Evolutionary conservation across 37 sponge, comb jelly and placozoan species (phyloP), one percentile per base, ranked within the genome.

Genomic region (Amphimedon queenslandica): DNA sequence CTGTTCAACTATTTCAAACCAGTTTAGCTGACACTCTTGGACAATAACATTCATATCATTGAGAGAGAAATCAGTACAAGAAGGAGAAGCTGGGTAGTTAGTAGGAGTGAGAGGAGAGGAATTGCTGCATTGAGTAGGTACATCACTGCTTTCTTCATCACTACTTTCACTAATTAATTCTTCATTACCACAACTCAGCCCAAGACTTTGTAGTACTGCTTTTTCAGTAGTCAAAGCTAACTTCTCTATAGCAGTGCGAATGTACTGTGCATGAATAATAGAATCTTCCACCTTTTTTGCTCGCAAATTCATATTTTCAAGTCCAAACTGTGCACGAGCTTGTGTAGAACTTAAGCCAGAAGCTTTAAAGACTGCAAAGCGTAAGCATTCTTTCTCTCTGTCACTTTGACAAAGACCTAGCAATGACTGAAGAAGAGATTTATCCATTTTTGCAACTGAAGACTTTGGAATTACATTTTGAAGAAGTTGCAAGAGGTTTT

Each of bases 281-380:
- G 63, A 53, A 18, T 47, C 24, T 74, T 82, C 76, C 18, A 81
- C 82, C 20, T 39, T 35, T 37, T 23, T 55, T 21, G 57, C 40
- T 24, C 58, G 55, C 55, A 71, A 32, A 1, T 21, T 20, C 72
- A 82, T 75, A 23, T 63, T 56, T 31, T 75, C 42, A 75, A 82
- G 67, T 30, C 83, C 83, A 82, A 37, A 75, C 25, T 40, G 34
- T 5, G 10, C 34, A 1, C 64, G 43, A 69, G 76, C 76, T 39
- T 5, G 28, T 31, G 64, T 75, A 21, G 65, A 32, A 40, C 65
- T 38, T 37, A 75, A 24, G 4, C 76, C 76, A 34, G 64, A 75
- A 11, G 64, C 23, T 32, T 57, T 55, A 23, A 57, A 53, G 5
- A 60, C 29, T 4, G 76, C 4, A 63, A 63, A 75, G 2, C 76